Evolutionary conservation across 2,888 invertebrate species (phyloP).

Genomic region (Phlogophora meticulosa): DNA sequence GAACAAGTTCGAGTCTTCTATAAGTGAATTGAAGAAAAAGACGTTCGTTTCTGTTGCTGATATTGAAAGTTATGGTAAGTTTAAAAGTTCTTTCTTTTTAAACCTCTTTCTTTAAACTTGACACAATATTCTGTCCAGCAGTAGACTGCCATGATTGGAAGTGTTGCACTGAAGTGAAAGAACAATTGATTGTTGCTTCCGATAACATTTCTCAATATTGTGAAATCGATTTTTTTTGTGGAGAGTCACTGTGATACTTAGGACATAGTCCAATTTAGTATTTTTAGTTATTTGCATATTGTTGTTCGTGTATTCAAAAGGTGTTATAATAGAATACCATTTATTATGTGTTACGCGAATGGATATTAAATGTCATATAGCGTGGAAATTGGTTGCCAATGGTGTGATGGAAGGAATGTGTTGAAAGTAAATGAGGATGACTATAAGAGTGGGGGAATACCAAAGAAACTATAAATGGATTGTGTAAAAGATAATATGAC

Average conservation of each 20-base stretch:
- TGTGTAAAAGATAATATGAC: too few relatives aligned
- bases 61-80: constrained; percentile 83
- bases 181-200: neutral
- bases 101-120: neutral
- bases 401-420: too few relatives aligned
- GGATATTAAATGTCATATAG: too few relatives aligned
- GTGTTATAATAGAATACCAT: neutral
- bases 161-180: too few relatives aligned
- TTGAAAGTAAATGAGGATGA: too few relatives aligned
- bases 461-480: too few relatives aligned
- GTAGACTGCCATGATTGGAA: too few relatives aligned
- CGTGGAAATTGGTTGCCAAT: too few relatives aligned
- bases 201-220: neutral
- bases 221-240: neutral
- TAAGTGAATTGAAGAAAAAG: constrained; percentile 86
- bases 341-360: neutral
- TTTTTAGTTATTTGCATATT: constrained; percentile 21
- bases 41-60: constrained; percentile 82
- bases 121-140: too few relatives aligned
- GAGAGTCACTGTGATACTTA: neutral
- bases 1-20: constrained; percentile 85
- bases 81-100: neutral
- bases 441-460: too few relatives aligned
- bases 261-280: constrained; percentile 6
- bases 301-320: neutral